Evolutionary conservation across 2,888 invertebrate genomes (phyloP).

Genomic region (Orchestes rusci): DNA sequence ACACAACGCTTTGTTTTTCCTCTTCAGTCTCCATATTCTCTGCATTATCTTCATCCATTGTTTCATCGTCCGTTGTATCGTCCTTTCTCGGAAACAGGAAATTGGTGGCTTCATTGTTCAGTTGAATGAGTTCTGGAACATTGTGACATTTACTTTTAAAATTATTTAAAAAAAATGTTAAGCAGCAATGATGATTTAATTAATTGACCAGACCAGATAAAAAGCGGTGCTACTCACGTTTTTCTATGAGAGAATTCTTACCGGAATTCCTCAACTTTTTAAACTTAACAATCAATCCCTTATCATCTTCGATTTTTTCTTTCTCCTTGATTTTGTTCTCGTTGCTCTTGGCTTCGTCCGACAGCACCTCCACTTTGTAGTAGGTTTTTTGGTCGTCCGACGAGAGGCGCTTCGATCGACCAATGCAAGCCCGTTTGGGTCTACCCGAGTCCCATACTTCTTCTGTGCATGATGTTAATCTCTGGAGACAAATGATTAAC

Average conservation of each 20-base stretch:
- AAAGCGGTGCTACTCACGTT: too few relatives aligned
- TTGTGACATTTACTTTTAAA: too few relatives aligned
- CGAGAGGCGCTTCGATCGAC: slow-evolving; percentile 38
- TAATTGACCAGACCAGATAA: too few relatives aligned
- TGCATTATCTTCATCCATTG: slow-evolving; percentile 46
- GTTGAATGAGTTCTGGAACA: slow-evolving; percentile 54
- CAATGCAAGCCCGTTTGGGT: slow-evolving; percentile 38
- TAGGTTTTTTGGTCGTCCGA: slow-evolving; percentile 51
- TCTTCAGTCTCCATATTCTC: slow-evolving; percentile 2
- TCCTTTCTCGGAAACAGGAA: slow-evolving; percentile 73
- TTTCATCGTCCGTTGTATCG: slow-evolving; percentile 35
- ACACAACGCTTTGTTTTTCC: slow-evolving; percentile 2
- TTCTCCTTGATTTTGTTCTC: slow-evolving; percentile 20
- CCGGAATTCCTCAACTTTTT: slow-evolving; percentile 61
- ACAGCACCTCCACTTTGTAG: slow-evolving; percentile 66
- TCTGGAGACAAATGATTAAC: slow-evolving; percentile 24
- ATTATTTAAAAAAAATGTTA: too few relatives aligned
- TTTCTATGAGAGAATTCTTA: too few relatives aligned
- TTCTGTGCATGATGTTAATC: slow-evolving; percentile 26
- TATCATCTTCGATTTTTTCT: slow-evolving; percentile 28
- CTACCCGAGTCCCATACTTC: slow-evolving; percentile 40
- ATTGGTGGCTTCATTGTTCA: slow-evolving; percentile 81
- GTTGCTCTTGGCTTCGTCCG: slow-evolving; percentile 60
- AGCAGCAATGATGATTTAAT: too few relatives aligned
- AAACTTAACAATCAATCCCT: slow-evolving; percentile 56